These are phyloP conservation scores for Taurulus bubalis DNA, from an alignment of 2,113 vertebrate genomes.

Conservation along the genomic window DNA sequence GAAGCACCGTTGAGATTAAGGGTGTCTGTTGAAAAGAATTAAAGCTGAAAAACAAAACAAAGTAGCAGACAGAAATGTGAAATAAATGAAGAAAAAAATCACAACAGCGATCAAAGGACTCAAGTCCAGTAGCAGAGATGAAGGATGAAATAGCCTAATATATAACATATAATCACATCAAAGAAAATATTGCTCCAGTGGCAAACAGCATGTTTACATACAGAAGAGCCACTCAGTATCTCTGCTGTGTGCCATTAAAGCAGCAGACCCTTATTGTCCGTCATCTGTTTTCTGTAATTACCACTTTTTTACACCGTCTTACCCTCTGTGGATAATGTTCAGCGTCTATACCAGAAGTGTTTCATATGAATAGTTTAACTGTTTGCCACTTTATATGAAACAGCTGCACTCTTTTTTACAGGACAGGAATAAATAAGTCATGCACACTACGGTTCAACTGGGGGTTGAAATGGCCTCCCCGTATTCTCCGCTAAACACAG, in stretches of 20 bases:
- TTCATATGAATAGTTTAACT: constrained; percentile 75
- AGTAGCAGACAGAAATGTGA: constrained; percentile 4
- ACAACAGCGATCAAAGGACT: constrained; percentile 24
- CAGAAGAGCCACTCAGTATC: constrained; percentile 59
- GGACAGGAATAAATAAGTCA: constrained; percentile 68
- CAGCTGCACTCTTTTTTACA: constrained; percentile 74
- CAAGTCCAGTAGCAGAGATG: constrained; percentile 21
- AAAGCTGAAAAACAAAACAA: neutral
- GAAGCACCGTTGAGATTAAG: constrained; percentile 25
- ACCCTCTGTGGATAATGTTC: constrained; percentile 67
- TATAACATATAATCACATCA: constrained; percentile 61
- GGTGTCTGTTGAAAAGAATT: constrained; percentile 15
- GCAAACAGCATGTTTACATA: constrained; percentile 67
- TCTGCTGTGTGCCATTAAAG: constrained; percentile 70
- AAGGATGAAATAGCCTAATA: constrained; percentile 37
- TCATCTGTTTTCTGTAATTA: constrained; percentile 82
- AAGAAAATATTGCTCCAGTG: constrained; percentile 48
- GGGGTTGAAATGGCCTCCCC: constrained; percentile 58
- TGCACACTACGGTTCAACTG: constrained; percentile 60
- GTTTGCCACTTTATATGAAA: constrained; percentile 71
- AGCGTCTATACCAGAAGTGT: constrained; percentile 63
- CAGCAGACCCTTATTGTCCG: constrained; percentile 75
- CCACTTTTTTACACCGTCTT: constrained; percentile 72
- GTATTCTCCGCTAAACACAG: constrained; percentile 65
- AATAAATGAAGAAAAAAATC: neutral